phyloP scores from a whole-genome alignment of 2,888 invertebrate genomes.

The Zygaena filipendulae region DNA sequence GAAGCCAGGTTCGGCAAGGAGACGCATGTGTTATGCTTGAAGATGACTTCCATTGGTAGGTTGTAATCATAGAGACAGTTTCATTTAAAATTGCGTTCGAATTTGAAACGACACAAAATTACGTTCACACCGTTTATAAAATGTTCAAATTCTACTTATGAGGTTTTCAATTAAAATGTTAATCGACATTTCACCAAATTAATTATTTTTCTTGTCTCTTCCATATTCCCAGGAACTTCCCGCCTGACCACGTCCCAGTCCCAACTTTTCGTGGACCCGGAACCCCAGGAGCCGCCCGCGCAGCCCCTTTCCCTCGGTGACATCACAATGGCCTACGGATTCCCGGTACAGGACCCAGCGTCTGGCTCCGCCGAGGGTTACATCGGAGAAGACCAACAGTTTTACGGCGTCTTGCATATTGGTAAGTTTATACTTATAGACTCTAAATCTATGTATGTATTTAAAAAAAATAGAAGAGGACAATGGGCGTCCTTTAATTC shows the following conservation, averaged over 20 bases:
- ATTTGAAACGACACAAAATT: too few species aligned
- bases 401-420: slow-evolving; percentile 49
- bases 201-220: slow-evolving; percentile 5
- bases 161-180: too few species aligned
- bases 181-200: too few species aligned
- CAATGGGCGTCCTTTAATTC: too few species aligned
- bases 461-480: background rate
- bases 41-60: slow-evolving; percentile 31
- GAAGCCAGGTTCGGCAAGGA: slow-evolving; percentile 41
- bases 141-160: background rate
- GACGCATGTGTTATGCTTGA: slow-evolving; percentile 36
- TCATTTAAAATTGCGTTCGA: too few species aligned
- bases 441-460: background rate
- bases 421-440: slow-evolving; percentile 30
- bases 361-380: slow-evolving; percentile 53
- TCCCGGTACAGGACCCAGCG: slow-evolving; percentile 34
- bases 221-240: slow-evolving; percentile 24
- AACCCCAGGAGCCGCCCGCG: slow-evolving; percentile 17
- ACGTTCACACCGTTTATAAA: too few species aligned
- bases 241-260: slow-evolving; percentile 27
- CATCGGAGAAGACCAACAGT: slow-evolving; percentile 49
- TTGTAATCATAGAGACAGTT: too few species aligned
- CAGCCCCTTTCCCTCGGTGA: slow-evolving; percentile 28
- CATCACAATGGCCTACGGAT: slow-evolving; percentile 45
- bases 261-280: slow-evolving; percentile 35